A percentile compares a stretch with the other conserved stretches of the same genome.
phyloP scores from a whole-genome alignment of 2,888 invertebrate species.

The Heliconius cydno region DNA sequence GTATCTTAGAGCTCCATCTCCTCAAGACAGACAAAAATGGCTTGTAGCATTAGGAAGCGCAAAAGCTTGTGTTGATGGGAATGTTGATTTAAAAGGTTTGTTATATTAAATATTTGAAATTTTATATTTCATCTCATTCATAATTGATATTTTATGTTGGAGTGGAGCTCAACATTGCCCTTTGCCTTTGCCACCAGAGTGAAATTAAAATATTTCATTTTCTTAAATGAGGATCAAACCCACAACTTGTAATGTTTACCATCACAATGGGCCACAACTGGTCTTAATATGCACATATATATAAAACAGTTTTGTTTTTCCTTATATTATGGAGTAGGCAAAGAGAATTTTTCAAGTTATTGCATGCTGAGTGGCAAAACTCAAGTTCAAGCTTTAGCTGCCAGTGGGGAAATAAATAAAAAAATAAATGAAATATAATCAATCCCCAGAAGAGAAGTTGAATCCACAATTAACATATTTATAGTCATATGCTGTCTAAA shows the following conservation, averaged over 20 bases:
- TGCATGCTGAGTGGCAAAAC: too few relatives aligned
- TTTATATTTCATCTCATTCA: slow-evolving; percentile 10
- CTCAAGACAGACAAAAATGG: slow-evolving; percentile 92
- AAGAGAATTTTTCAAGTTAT: too few relatives aligned
- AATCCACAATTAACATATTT: neutral
- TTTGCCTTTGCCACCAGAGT: too few relatives aligned
- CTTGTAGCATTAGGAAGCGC: slow-evolving; percentile 91
- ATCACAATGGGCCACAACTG: too few relatives aligned
- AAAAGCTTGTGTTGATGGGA: slow-evolving; percentile 86
- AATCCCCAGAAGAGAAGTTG: neutral
- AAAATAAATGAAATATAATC: neutral
- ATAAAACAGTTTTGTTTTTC: neutral
- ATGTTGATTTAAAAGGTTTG: slow-evolving; percentile 69
- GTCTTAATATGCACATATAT: neutral
- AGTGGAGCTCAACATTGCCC: too few relatives aligned
- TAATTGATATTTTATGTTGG: too few relatives aligned
- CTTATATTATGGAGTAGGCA: too few relatives aligned
- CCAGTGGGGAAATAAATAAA: neutral
- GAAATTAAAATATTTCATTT: too few relatives aligned
- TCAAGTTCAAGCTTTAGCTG: neutral
- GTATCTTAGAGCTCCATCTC: slow-evolving; percentile 89
- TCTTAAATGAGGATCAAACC: too few relatives aligned
- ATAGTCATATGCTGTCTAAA: neutral
- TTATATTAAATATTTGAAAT: neutral
- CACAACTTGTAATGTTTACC: too few relatives aligned